Conservation (phyloP, 2,888 invertebrate species). For the Dasysyrphus albostriatus region DNA sequence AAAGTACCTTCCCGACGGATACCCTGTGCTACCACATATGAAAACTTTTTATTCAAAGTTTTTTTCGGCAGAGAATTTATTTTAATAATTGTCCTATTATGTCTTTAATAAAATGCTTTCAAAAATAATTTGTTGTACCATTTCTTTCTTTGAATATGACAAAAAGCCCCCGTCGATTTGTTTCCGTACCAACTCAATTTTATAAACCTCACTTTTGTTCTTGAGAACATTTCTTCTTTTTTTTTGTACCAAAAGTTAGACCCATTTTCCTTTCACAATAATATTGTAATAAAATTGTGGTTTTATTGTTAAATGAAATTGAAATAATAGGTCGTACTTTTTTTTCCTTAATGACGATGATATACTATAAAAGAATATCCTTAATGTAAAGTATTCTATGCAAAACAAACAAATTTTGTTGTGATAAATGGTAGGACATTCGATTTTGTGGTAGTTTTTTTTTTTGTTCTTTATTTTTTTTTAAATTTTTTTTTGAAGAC, state of each 20-base stretch:
- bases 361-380: constrained; percentile 3
- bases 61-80: too few species aligned
- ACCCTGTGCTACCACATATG: too few species aligned
- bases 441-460: constrained; percentile 11
- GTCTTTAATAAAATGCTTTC: too few species aligned
- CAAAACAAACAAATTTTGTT: constrained; percentile 54
- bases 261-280: background rate
- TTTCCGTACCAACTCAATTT: too few species aligned
- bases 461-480: too few species aligned
- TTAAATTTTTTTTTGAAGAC: constrained; percentile 37
- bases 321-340: constrained; percentile 58
- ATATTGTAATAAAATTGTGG: constrained; percentile 60
- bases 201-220: too few species aligned
- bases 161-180: too few species aligned
- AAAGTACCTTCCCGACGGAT: too few species aligned
- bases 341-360: constrained; percentile 59
- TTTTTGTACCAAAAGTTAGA: background rate
- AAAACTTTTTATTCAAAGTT: too few species aligned
- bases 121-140: too few species aligned
- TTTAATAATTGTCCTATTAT: too few species aligned
- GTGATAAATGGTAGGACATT: constrained; percentile 67
- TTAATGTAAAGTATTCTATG: constrained; percentile 34
- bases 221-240: background rate
- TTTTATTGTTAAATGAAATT: constrained; percentile 62
- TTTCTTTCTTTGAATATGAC: too few species aligned